phyloP scores from a whole-genome alignment of 2,888 invertebrate genomes.

The Gnatocerus cornutus region DNA sequence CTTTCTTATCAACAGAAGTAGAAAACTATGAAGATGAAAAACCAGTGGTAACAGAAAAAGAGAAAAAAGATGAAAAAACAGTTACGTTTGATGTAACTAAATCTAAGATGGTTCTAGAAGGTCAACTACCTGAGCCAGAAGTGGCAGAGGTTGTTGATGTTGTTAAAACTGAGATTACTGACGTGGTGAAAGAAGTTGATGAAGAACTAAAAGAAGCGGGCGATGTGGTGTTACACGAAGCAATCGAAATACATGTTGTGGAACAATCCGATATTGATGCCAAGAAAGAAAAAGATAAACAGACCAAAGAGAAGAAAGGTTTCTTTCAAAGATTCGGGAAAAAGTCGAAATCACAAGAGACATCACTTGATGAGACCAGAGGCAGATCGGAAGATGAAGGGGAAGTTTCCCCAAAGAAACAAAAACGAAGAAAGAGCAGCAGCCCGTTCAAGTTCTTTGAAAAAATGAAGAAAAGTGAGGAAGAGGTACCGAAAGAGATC shows the following conservation, averaged over 20 bases:
- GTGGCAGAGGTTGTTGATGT: constrained; percentile 29
- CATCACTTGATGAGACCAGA: constrained; percentile 7
- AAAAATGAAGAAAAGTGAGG: constrained; percentile 44
- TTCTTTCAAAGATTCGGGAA: constrained; percentile 57
- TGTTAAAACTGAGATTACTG: constrained; percentile 12
- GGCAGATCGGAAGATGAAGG: constrained; percentile 24
- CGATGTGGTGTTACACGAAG: constrained; percentile 27
- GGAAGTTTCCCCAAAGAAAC: constrained; percentile 43
- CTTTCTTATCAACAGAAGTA: constrained; percentile 56
- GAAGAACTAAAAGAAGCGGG: constrained; percentile 11
- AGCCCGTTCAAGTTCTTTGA: constrained; percentile 48
- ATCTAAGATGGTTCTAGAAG: constrained; percentile 27
- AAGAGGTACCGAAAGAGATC: constrained; percentile 21
- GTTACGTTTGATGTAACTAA: constrained; percentile 35
- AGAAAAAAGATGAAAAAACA: constrained; percentile 34
- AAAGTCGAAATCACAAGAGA: constrained; percentile 52
- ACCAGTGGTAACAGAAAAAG: constrained; percentile 7
- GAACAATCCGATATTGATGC: constrained; percentile 34
- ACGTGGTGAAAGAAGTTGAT: constrained; percentile 8
- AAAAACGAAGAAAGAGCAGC: constrained; percentile 42
- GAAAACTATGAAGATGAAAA: constrained; percentile 60
- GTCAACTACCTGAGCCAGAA: constrained; percentile 33
- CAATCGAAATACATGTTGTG: constrained; percentile 7
- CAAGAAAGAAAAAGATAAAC: constrained; percentile 46
- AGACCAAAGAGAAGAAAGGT: constrained; percentile 50